Evolutionary conservation across 2,888 invertebrate species (phyloP).

Genomic region (Agrotis exclamationis): DNA sequence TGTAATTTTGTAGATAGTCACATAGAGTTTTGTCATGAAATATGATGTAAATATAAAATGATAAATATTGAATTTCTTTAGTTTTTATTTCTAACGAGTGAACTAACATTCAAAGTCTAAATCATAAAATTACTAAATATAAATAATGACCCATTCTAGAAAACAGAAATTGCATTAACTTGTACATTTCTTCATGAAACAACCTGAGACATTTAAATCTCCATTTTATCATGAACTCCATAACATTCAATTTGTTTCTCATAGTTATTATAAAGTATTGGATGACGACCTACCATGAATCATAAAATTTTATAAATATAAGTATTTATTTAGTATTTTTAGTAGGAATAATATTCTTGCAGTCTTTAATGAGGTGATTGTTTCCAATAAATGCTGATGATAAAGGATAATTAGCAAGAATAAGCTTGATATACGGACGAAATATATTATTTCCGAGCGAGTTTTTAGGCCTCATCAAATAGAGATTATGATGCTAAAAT

Average conservation of each 20-base stretch:
- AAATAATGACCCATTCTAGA: conserved; percentile 72
- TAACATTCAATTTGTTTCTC: conserved; percentile 50
- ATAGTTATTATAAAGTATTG: conserved; percentile 32
- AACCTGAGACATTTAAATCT: conserved; percentile 8
- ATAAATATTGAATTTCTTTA: conserved; percentile 61
- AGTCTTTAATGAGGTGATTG: conserved; percentile 38
- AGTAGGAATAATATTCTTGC: conserved; percentile 39
- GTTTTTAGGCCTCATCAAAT: neutral
- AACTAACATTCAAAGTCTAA: conserved; percentile 72
- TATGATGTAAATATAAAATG: conserved; percentile 61
- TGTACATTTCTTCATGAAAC: conserved; percentile 42
- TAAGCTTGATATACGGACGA: neutral
- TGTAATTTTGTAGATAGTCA: conserved; percentile 59
- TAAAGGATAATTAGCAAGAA: neutral
- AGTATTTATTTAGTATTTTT: conserved; percentile 18
- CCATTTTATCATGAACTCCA: conserved; percentile 13
- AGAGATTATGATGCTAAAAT: neutral
- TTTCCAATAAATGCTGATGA: conserved; percentile 35
- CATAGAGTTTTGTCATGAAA: conserved; percentile 52
- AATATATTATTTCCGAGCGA: neutral
- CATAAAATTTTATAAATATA: conserved; percentile 27
- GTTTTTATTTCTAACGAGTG: conserved; percentile 80
- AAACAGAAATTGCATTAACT: conserved; percentile 69
- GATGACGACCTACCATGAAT: conserved; percentile 63
- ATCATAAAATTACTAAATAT: conserved; percentile 69